Conservation (phyloP, 2,113 vertebrate species). For the Protobothrops flavoviridis region DNA sequence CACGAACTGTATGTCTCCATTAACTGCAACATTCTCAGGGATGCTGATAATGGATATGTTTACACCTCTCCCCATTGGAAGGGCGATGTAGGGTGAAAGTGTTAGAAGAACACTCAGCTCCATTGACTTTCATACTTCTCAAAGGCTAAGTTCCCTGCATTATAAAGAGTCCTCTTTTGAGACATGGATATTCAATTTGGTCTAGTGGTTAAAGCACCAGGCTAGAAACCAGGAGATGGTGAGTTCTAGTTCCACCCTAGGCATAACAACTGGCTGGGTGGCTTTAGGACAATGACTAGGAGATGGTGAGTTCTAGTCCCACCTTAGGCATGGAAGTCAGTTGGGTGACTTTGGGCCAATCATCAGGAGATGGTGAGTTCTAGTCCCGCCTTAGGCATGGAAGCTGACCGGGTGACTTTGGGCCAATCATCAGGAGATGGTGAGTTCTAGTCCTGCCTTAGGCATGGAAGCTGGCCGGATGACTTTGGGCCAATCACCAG, state of each 20-base stretch:
- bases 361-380: background rate
- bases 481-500: too few relatives aligned
- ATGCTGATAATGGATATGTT: background rate
- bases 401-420: fast-evolving
- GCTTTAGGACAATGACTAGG: too few relatives aligned
- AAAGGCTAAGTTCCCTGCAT: background rate
- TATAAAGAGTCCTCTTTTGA: background rate
- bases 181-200: background rate
- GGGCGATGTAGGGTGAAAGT: background rate
- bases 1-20: background rate
- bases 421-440: background rate
- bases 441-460: background rate
- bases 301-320: too few relatives aligned
- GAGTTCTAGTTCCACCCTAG: too few relatives aligned
- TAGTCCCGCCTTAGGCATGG: fast-evolving
- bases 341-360: background rate
- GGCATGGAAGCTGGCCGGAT: background rate
- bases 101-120: background rate
- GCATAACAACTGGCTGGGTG: fast-evolving
- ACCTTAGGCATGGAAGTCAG: fast-evolving
- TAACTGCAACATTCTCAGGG: background rate
- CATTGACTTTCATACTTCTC: background rate
- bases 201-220: background rate
- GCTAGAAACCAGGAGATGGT: background rate
- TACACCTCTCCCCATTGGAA: background rate